phyloP scores from a whole-genome alignment of 2,797 vertebrate species.

The Schizopygopsis pylzovi region DNA sequence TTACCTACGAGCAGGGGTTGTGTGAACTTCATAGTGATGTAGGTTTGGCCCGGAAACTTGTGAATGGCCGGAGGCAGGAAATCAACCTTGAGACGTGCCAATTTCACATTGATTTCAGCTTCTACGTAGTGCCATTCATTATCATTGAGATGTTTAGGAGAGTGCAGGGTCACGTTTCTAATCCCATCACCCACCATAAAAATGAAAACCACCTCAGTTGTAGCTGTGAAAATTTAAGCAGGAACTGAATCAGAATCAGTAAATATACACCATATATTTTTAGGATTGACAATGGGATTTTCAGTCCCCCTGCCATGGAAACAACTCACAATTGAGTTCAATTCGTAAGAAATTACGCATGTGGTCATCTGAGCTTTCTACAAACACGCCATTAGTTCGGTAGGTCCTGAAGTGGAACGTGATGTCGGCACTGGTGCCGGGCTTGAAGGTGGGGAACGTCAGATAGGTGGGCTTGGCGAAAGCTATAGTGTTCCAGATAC shows the following conservation, averaged over 20 bases:
- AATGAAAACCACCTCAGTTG: conserved; percentile 85
- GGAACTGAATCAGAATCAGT: not conserved
- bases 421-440: conserved; percentile 90
- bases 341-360: conserved; percentile 89
- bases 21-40: conserved; percentile 88
- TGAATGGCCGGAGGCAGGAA: conserved; percentile 88
- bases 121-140: conserved; percentile 97
- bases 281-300: not conserved
- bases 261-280: not conserved
- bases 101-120: conserved; percentile 93
- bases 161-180: conserved; percentile 86
- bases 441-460: conserved; percentile 91
- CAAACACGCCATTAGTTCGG: conserved; percentile 85
- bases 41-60: conserved; percentile 89
- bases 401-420: conserved; percentile 99
- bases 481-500: conserved; percentile 94
- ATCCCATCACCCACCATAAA: conserved; percentile 96
- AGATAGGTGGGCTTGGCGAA: conserved; percentile 91
- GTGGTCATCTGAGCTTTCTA: conserved; percentile 90
- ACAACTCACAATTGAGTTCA: conserved; percentile 90
- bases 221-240: conserved; percentile 75
- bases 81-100: conserved; percentile 92
- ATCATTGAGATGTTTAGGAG: conserved; percentile 85
- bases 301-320: not conserved
- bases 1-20: conserved; percentile 89